phyloP scores from a whole-genome alignment of 1,140 invertebrate species.

The Drosophila azteca region DNA sequence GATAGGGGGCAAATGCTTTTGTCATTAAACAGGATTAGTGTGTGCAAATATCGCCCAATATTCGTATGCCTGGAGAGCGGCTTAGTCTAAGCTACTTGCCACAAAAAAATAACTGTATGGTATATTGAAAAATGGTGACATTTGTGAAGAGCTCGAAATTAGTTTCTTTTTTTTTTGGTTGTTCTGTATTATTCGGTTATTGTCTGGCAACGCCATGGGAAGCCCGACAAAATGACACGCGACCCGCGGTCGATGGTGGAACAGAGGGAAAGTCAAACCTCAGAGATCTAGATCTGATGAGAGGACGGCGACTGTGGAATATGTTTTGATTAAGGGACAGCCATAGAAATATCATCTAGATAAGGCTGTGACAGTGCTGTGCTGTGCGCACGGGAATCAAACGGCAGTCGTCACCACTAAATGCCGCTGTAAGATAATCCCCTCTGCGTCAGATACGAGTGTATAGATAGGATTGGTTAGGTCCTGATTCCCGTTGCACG shows the following conservation, averaged over 20 bases:
- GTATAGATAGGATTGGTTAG: conserved; percentile 63
- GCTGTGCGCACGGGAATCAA: conserved; percentile 41
- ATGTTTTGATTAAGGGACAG: conserved; percentile 68
- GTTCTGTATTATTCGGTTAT: neutral
- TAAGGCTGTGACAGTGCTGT: conserved; percentile 27
- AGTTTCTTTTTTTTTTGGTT: conserved; percentile 26
- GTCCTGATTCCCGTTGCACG: conserved; percentile 4
- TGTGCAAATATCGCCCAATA: conserved; percentile 42
- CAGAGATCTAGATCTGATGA: conserved; percentile 48
- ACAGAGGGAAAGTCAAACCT: conserved; percentile 58
- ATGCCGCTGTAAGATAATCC: conserved; percentile 65
- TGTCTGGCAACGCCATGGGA: conserved; percentile 47
- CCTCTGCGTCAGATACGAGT: conserved; percentile 44
- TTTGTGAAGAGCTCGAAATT: conserved; percentile 59
- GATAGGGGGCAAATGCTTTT: conserved; percentile 44
- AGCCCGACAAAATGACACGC: conserved; percentile 69
- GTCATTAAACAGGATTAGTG: conserved; percentile 69
- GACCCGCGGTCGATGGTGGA: conserved; percentile 8
- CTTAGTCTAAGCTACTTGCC: conserved; percentile 33
- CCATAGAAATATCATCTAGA: conserved; percentile 61
- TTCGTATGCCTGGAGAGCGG: conserved; percentile 44
- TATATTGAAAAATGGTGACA: conserved; percentile 74
- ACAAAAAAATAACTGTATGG: conserved; percentile 28
- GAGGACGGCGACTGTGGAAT: conserved; percentile 31
- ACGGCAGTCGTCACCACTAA: conserved; percentile 67